phyloP scores from a whole-genome alignment of 1,140 invertebrate genomes.

The Chionoecetes opilio region DNA sequence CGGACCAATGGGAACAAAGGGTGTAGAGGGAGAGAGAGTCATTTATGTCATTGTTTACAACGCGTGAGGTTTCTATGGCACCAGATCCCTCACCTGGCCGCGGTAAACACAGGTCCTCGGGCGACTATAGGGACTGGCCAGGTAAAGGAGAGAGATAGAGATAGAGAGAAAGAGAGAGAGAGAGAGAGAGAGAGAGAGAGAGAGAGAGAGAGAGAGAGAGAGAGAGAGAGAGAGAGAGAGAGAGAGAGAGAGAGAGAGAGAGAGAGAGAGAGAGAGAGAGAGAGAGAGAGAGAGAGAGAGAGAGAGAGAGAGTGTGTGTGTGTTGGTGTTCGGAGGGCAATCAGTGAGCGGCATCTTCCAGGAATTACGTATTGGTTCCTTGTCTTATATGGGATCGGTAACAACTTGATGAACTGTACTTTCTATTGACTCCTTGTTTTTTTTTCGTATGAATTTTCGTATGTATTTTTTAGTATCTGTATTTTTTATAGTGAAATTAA shows the following conservation, averaged over 20 bases:
- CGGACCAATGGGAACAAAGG: neutral
- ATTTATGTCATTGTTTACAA: constrained; percentile 21
- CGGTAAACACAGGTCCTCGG: neutral
- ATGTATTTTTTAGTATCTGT: too few relatives aligned
- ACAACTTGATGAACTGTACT: too few relatives aligned
- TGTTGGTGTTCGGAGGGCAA: too few relatives aligned
- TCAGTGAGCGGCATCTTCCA: too few relatives aligned
- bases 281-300: neutral
- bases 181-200: constrained; percentile 58
- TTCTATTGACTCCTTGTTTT: too few relatives aligned
- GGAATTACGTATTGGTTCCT: too few relatives aligned
- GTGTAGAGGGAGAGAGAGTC: neutral
- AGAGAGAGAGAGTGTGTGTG: neutral
- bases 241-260: constrained; percentile 52
- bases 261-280: constrained; percentile 48
- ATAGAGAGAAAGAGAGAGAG: constrained; percentile 42
- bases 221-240: constrained; percentile 61
- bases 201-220: constrained; percentile 32
- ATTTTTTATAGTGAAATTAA: too few relatives aligned
- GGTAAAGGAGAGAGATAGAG: neutral
- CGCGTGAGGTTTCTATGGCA: neutral
- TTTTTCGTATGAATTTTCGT: too few relatives aligned
- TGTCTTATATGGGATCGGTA: too few relatives aligned
- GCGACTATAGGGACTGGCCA: too few relatives aligned
- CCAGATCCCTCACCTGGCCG: neutral